Conservation (phyloP, 2,888 invertebrate genomes). For the Matsumyia berberina region DNA sequence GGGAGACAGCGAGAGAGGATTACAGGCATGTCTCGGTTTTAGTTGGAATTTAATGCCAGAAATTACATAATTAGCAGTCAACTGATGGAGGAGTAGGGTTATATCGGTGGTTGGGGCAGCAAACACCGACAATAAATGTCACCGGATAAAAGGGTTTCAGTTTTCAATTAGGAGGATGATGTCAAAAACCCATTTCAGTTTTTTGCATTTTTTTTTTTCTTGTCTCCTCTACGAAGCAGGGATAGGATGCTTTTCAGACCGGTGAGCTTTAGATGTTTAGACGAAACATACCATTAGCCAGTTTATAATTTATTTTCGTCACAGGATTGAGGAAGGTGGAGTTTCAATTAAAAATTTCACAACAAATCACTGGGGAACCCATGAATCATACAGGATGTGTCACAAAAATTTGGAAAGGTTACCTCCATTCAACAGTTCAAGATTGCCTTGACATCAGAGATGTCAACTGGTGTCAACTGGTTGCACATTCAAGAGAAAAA, state of each 20-base stretch:
- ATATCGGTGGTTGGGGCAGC: not conserved
- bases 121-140: constrained; percentile 71
- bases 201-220: constrained; percentile 8
- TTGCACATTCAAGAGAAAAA: no score
- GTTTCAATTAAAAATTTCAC: constrained; percentile 10
- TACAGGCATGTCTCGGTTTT: constrained; percentile 34
- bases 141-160: constrained; percentile 75
- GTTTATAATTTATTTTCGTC: constrained; percentile 26
- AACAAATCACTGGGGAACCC: not conserved
- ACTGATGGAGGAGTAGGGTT: constrained; percentile 38
- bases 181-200: constrained; percentile 70
- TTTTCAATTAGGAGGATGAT: constrained; percentile 71
- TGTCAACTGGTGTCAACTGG: no score
- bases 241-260: constrained; percentile 8
- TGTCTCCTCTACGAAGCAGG: not conserved
- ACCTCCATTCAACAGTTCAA: no score
- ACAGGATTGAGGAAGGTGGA: not conserved
- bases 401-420: not conserved
- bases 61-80: constrained; percentile 74
- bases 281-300: constrained; percentile 42
- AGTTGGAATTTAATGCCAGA: constrained; percentile 54
- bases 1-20: constrained; percentile 28
- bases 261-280: constrained; percentile 35
- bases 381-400: not conserved
- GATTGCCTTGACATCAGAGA: no score